Evolutionary conservation across 2,888 invertebrate genomes (phyloP).

Genomic region (Zygaena filipendulae): DNA sequence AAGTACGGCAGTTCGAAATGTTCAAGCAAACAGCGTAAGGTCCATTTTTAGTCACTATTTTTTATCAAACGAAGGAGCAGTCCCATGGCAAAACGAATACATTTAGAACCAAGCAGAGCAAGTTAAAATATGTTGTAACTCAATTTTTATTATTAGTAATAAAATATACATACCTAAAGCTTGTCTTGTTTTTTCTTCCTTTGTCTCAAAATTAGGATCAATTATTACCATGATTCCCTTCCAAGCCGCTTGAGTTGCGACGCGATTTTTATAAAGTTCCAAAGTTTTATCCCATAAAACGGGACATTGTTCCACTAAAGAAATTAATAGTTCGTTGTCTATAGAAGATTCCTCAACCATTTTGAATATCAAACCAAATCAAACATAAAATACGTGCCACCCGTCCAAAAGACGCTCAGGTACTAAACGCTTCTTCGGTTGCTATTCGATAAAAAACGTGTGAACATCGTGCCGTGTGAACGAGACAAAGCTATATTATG

Average conservation of each 20-base stretch:
- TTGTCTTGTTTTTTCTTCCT: constrained; percentile 16
- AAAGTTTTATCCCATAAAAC: constrained; percentile 12
- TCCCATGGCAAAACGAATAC: constrained; percentile 18
- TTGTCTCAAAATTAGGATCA: constrained; percentile 15
- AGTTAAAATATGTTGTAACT: constrained; percentile 12
- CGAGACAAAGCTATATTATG: too few species aligned
- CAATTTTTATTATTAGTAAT: constrained; percentile 12
- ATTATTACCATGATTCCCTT: constrained; percentile 17
- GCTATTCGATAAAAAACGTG: too few species aligned
- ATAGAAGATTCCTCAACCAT: constrained; percentile 15
- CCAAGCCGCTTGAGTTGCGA: constrained; percentile 15
- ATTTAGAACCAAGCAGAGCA: constrained; percentile 18
- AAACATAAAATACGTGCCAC: constrained; percentile 16
- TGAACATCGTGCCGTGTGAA: too few species aligned
- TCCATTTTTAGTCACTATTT: constrained; percentile 20
- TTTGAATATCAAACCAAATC: constrained; percentile 11
- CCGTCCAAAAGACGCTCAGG: constrained; percentile 14
- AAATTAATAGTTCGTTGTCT: constrained; percentile 18
- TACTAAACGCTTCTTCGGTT: too few species aligned
- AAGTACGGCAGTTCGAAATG: constrained; percentile 19
- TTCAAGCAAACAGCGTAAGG: constrained; percentile 19
- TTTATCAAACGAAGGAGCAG: constrained; percentile 19
- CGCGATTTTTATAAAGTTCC: constrained; percentile 15
- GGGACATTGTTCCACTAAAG: constrained; percentile 16
- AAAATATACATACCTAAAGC: constrained; percentile 16